Conservation (phyloP, 2,797 vertebrate genomes). For the Pitangus sulphuratus region DNA sequence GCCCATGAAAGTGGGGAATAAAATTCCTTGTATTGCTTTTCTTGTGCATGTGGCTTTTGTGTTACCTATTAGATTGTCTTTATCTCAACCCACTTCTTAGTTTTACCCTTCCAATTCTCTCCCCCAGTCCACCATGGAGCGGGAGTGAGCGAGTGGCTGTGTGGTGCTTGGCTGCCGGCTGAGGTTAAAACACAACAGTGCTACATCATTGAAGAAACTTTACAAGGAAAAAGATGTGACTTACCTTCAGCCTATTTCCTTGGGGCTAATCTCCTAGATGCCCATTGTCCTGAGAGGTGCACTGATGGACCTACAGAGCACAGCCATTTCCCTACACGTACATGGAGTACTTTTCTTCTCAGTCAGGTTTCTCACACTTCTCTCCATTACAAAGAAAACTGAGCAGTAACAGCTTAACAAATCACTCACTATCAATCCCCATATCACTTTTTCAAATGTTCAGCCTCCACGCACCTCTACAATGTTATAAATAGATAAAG, state of each 20-base stretch:
- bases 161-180: not conserved
- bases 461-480: not conserved
- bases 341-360: not conserved
- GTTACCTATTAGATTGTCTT: not conserved
- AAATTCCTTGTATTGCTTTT: not conserved
- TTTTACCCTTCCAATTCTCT: not conserved
- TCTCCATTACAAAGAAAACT: not conserved
- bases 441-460: not conserved
- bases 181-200: not conserved
- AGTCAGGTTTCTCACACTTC: not conserved
- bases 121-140: not conserved
- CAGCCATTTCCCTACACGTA: not conserved
- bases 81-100: not conserved
- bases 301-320: not conserved
- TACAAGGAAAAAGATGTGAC: not conserved
- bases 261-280: not conserved
- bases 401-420: not conserved
- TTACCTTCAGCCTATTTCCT: not conserved
- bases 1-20: not conserved
- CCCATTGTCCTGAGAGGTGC: not conserved
- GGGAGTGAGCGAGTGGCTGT: not conserved
- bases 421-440: not conserved
- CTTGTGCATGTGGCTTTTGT: not conserved
- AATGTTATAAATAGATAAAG: not conserved
- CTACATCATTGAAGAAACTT: not conserved